These are phyloP conservation scores for Hypotaenidia philippensis DNA, from an alignment of 2,797 vertebrate genomes.

Conservation along the genomic window DNA sequence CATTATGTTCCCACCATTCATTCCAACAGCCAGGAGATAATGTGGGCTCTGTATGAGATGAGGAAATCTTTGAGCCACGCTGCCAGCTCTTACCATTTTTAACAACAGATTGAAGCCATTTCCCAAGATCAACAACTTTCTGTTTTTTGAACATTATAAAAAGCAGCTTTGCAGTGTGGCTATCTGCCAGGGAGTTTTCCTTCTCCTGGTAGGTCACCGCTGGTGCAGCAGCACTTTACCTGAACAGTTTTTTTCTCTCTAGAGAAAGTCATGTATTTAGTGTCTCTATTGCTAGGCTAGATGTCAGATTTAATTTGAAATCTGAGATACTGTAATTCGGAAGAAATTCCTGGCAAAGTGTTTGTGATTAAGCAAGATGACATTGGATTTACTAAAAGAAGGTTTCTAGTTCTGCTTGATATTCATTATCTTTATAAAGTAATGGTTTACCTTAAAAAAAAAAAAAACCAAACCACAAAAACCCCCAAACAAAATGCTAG, in stretches of 20 bases:
- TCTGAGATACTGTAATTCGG: neutral
- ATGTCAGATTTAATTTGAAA: constrained; percentile 48
- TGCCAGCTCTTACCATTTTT: neutral
- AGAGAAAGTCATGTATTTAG: neutral
- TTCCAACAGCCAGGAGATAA: neutral
- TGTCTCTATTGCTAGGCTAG: constrained; percentile 14
- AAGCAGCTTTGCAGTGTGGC: neutral
- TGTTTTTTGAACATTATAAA: neutral
- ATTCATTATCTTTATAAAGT: neutral
- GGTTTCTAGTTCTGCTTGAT: neutral
- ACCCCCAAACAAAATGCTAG: neutral
- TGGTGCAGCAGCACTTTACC: neutral
- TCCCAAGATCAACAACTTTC: neutral
- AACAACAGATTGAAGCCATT: neutral
- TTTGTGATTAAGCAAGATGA: neutral
- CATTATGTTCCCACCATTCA: neutral
- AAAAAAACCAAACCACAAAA: neutral
- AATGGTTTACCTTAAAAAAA: neutral
- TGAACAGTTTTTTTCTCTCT: constrained; percentile 3
- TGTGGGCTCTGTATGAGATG: rapidly evolving
- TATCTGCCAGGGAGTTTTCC: neutral
- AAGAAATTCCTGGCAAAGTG: constrained; percentile 7
- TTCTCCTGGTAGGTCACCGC: neutral
- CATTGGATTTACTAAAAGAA: neutral
- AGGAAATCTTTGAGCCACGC: neutral